A percentile compares a stretch with the other conserved stretches of the same genome.
These are phyloP conservation scores for Nannospalax galili DNA, from an alignment of 2,113 vertebrate genomes.

Conservation along the genomic window DNA sequence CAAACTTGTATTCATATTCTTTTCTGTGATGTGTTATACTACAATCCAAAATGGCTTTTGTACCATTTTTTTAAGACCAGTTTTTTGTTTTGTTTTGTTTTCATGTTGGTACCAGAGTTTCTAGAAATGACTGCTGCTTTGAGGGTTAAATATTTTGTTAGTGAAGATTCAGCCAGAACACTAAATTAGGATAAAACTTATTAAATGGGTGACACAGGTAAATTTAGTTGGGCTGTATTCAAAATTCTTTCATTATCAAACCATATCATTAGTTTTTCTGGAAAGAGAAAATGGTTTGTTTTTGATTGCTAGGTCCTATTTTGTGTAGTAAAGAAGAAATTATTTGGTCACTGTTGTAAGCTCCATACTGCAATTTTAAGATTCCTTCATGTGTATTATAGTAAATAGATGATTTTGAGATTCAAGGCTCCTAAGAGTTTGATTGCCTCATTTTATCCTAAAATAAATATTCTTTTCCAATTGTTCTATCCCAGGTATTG, in stretches of 20 bases:
- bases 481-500: conserved; percentile 88
- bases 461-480: conserved; percentile 88
- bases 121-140: conserved; percentile 91
- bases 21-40: conserved; percentile 90
- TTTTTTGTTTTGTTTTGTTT: conserved; percentile 82
- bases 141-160: conserved; percentile 85
- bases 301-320: conserved; percentile 90
- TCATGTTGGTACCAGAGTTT: conserved; percentile 91
- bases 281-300: conserved; percentile 76
- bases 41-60: conserved; percentile 87
- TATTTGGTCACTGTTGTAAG: conserved; percentile 85
- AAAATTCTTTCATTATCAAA: conserved; percentile 78
- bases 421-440: conserved; percentile 90
- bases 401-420: conserved; percentile 97
- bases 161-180: conserved; percentile 68
- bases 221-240: conserved; percentile 81
- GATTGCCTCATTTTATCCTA: conserved; percentile 86
- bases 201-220: conserved; percentile 80
- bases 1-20: conserved; percentile 91
- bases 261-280: conserved; percentile 72
- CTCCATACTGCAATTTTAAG: conserved; percentile 89
- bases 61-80: conserved; percentile 81
- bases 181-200: conserved; percentile 73
- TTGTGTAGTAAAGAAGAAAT: conserved; percentile 86
- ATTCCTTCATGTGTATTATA: conserved; percentile 93